Percentiles rank a stretch among this genome's conserved stretches.
phyloP scores from a whole-genome alignment of 2,797 vertebrate species.

The Acanthopagrus latus region DNA sequence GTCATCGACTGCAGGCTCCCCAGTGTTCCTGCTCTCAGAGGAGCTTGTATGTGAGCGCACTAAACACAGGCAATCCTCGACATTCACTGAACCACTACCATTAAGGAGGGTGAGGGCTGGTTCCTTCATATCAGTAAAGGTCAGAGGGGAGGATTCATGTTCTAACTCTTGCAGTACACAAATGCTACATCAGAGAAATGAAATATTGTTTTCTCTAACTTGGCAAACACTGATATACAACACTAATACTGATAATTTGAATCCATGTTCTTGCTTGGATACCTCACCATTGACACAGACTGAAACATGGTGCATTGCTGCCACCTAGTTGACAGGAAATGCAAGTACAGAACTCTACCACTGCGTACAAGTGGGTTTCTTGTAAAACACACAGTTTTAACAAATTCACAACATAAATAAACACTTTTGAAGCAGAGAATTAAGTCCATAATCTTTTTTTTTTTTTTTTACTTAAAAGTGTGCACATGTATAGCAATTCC shows the following conservation, averaged over 20 bases:
- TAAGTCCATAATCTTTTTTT: background rate
- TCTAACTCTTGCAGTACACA: constrained; percentile 34
- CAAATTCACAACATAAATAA: background rate
- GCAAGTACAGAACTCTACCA: background rate
- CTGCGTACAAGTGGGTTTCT: background rate
- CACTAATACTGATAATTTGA: background rate
- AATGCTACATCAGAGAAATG: background rate
- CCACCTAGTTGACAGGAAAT: constrained; percentile 64
- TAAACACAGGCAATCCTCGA: constrained; percentile 49
- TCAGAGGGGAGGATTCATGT: constrained; percentile 36
- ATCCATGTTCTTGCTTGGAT: background rate
- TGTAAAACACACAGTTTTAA: background rate
- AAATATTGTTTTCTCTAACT: background rate
- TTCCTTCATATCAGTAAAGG: constrained; percentile 44
- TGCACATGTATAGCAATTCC: constrained; percentile 53
- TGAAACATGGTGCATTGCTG: constrained; percentile 40
- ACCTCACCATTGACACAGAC: background rate
- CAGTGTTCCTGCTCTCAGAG: constrained; percentile 46
- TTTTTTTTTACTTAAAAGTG: constrained; percentile 72
- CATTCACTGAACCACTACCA: constrained; percentile 26
- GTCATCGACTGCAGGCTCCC: constrained; percentile 54
- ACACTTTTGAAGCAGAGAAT: background rate
- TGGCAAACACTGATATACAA: background rate
- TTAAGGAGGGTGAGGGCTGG: background rate
- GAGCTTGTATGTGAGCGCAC: constrained; percentile 45